Conservation (phyloP, 2,113 vertebrate species). For the Mastomys natalensis region DNA sequence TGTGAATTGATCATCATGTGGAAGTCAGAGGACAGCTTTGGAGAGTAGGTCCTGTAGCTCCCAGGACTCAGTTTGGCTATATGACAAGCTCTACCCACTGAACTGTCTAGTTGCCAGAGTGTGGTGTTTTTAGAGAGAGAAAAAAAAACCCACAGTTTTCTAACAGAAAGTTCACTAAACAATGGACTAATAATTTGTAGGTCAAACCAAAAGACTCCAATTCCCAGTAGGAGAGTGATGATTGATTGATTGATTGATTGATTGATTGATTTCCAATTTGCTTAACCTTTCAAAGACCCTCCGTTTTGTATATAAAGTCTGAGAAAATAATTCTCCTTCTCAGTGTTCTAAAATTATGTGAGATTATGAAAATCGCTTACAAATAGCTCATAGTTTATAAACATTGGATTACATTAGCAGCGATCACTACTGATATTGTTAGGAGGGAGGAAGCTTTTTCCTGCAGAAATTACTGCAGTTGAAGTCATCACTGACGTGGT, state of each 20-base stretch:
- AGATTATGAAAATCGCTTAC: background rate
- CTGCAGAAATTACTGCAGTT: background rate
- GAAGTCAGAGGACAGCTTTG: background rate
- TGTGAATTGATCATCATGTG: background rate
- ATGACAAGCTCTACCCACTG: background rate
- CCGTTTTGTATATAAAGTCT: background rate
- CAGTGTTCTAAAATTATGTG: background rate
- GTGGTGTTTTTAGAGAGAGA: conserved; percentile 14
- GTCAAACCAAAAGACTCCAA: conserved; percentile 15
- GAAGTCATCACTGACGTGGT: background rate
- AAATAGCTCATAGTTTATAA: background rate
- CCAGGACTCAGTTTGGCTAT: background rate
- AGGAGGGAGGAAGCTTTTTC: background rate
- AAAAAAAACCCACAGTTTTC: background rate
- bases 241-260: background rate
- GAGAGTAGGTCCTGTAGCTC: background rate
- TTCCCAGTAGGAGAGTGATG: background rate
- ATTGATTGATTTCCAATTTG: conserved; percentile 8
- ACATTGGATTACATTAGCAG: background rate
- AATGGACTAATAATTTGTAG: conserved; percentile 13
- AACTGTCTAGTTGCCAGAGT: background rate
- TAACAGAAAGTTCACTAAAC: background rate
- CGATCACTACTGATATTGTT: background rate
- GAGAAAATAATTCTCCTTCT: background rate
- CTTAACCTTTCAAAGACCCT: background rate